Conservation (phyloP, 1,140 invertebrate genomes). For the Drosophila varians region DNA sequence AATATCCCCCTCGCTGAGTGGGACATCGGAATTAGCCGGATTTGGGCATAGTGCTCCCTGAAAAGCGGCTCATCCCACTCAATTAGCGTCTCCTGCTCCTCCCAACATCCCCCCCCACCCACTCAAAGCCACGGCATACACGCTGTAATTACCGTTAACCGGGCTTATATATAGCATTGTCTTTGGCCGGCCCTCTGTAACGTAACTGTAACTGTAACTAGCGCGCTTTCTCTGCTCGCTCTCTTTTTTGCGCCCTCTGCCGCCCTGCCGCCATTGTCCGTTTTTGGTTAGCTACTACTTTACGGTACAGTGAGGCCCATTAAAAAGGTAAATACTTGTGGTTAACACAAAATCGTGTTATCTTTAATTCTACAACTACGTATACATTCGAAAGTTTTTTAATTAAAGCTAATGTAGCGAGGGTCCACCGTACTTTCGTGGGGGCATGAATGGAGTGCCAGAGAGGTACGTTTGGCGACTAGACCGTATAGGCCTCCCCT, state of each 20-base stretch:
- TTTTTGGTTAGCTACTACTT: slow-evolving; percentile 27
- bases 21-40: slow-evolving; percentile 27
- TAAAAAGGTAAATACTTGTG: background rate
- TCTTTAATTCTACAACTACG: too few relatives aligned
- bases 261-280: slow-evolving; percentile 20
- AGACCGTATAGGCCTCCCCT: slow-evolving; percentile 34
- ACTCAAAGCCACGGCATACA: background rate
- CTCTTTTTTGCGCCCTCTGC: slow-evolving; percentile 1
- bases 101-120: background rate
- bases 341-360: too few relatives aligned
- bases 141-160: slow-evolving; percentile 45
- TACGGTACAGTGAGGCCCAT: background rate
- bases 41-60: slow-evolving; percentile 9
- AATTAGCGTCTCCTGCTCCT: slow-evolving; percentile 19
- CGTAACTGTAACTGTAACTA: slow-evolving; percentile 71
- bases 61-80: slow-evolving; percentile 37
- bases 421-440: background rate
- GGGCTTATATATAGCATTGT: slow-evolving; percentile 28
- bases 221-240: slow-evolving; percentile 61
- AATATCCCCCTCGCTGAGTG: slow-evolving; percentile 9
- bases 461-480: slow-evolving; percentile 24
- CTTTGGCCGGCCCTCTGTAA: slow-evolving; percentile 47
- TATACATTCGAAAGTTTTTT: too few relatives aligned
- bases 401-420: background rate
- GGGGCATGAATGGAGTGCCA: slow-evolving; percentile 23